Percentiles rank a stretch among this genome's conserved stretches.
Evolutionary conservation across 2,888 invertebrate species (phyloP).

Genomic region (Sinopyrophorus schimmeli): DNA sequence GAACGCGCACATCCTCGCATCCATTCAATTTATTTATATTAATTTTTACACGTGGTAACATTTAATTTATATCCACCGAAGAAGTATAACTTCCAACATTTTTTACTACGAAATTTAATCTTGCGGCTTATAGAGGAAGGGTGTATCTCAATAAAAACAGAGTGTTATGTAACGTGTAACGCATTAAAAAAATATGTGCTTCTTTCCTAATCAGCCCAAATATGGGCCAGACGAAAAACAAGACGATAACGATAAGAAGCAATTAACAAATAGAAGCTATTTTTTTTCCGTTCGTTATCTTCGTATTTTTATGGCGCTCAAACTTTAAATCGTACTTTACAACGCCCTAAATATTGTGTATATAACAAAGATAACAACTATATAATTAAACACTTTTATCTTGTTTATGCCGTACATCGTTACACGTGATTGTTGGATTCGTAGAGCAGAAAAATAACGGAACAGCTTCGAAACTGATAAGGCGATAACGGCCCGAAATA

Average conservation of each 20-base stretch:
- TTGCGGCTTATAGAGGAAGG: too few species aligned
- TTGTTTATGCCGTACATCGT: constrained; percentile 18
- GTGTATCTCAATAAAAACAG: too few species aligned
- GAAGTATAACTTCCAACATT: too few species aligned
- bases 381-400: constrained; percentile 24
- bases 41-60: too few species aligned
- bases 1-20: too few species aligned
- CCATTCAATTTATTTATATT: too few species aligned
- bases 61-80: too few species aligned
- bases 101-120: too few species aligned
- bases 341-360: constrained; percentile 24
- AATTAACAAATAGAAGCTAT: constrained; percentile 17
- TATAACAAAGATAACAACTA: constrained; percentile 20
- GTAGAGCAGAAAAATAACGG: constrained; percentile 15
- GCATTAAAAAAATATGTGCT: constrained; percentile 5
- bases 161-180: constrained; percentile 8
- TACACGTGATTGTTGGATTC: constrained; percentile 14
- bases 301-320: constrained; percentile 15
- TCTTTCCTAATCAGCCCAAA: constrained; percentile 8
- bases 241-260: constrained; percentile 13
- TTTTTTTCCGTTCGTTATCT: constrained; percentile 10
- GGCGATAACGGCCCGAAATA: constrained; percentile 7
- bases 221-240: constrained; percentile 16
- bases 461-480: constrained; percentile 7
- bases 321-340: constrained; percentile 16